phyloP scores from a whole-genome alignment of 2,113 vertebrate species.

The Mus pahari region DNA sequence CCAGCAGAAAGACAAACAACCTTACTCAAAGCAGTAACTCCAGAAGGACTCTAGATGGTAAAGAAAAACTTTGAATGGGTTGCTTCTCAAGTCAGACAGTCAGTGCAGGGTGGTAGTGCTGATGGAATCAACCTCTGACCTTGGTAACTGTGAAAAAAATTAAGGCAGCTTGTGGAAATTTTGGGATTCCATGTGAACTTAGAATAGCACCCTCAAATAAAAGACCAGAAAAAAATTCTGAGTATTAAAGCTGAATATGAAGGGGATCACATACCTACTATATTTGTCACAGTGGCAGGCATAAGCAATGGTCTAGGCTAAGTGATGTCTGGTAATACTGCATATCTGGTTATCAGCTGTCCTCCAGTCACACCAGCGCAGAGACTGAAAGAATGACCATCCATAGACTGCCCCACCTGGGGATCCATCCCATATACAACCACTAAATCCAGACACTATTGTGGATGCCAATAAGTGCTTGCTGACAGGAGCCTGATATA shows the following conservation, averaged over 20 bases:
- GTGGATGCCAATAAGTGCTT: too few relatives aligned
- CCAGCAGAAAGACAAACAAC: constrained; percentile 95
- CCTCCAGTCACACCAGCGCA: too few relatives aligned
- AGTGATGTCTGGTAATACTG: too few relatives aligned
- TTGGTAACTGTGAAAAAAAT: constrained; percentile 95
- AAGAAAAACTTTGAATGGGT: constrained; percentile 91
- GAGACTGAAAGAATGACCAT: too few relatives aligned
- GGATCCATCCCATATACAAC: too few relatives aligned
- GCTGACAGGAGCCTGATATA: too few relatives aligned
- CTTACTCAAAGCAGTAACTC: constrained; percentile 95
- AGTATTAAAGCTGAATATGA: constrained; percentile 97
- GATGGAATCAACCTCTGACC: constrained; percentile 96
- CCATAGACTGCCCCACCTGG: too few relatives aligned
- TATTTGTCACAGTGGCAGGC: constrained; percentile 97
- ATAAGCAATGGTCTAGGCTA: constrained; percentile 85
- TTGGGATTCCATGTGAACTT: constrained; percentile 92
- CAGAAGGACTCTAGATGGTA: too few relatives aligned
- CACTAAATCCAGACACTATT: too few relatives aligned
- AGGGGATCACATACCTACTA: constrained; percentile 95
- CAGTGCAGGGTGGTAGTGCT: constrained; percentile 93
- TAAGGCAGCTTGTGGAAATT: constrained; percentile 90
- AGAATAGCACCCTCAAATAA: constrained; percentile 86
- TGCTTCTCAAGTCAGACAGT: constrained; percentile 90
- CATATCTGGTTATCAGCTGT: too few relatives aligned
- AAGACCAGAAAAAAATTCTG: constrained; percentile 93